Evolutionary conservation across 1,140 invertebrate genomes (phyloP), one percentile per base, ranked within the genome.

Genomic region (Zophobas atratus): DNA sequence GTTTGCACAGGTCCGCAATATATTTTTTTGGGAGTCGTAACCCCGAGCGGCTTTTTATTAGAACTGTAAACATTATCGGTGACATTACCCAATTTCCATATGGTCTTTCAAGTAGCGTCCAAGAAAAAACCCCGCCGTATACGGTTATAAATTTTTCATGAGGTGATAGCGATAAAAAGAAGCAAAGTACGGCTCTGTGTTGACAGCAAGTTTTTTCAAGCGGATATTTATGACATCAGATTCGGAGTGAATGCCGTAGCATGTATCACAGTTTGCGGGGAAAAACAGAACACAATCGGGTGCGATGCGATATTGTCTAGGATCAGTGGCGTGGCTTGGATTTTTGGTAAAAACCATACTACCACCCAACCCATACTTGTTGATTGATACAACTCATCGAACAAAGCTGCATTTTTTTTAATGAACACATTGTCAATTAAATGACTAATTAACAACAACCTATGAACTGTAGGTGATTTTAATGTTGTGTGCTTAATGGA

Each of bases 191-290:
- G 71, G 49, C 71, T 49, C 71, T 73, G 71, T 57, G 71, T 73
- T 73, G 71, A 73, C 71, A 73, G 71, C 71, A 38, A 53, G 71
- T 57, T 53, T 73, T 73, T 73, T 73, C 55, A 57, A 55, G 51
- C 71, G 55, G 71, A 73, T 73, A 73, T 73, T 73, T 73, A 73
- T 73, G 71, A 73, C 71, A 73, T 73, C 71, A 73, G 71, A 73
- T 73, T 57, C 71, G 60, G 71, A 73, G 71, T 73, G 71, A 55
- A 55, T 73, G 71, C 71, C 71, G 39, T 49, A 41, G 55, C 71
- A 73, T 73, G 71, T 73, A 73, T 73, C 71, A 73, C 71, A 73
- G 60, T 73, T 57, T 57, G 38, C 71, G 71, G 55, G 70, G 55
- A 73, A 73, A 73, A 73, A 73, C 71, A 73, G 49, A 57, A 73